Conservation (phyloP, 2,113 vertebrate genomes). For the Gavialis gangeticus region DNA sequence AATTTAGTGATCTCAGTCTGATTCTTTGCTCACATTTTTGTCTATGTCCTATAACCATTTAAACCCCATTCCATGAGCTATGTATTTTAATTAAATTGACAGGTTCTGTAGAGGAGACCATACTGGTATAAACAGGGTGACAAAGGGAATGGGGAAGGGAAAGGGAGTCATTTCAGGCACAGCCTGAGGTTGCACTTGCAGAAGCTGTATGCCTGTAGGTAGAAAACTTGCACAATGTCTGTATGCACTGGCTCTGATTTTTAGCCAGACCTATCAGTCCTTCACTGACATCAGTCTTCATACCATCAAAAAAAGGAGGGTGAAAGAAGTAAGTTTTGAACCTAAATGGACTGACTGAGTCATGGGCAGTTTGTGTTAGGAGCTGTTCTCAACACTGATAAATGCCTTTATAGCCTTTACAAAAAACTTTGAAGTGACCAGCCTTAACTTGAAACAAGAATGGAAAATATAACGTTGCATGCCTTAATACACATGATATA, state of each 20-base stretch:
- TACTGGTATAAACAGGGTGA: not conserved
- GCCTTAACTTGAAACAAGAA: conserved; percentile 9
- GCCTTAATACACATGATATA: not conserved
- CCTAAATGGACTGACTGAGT: not conserved
- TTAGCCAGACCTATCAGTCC: not conserved
- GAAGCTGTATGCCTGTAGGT: accelerated
- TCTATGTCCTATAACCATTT: not conserved
- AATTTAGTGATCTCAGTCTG: not conserved
- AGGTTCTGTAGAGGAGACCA: too few relatives aligned
- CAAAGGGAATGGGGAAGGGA: too few relatives aligned
- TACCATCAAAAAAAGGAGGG: not conserved
- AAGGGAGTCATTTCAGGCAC: not conserved
- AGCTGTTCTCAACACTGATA: not conserved
- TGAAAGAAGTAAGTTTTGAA: not conserved
- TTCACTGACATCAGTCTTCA: not conserved
- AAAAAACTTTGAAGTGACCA: not conserved
- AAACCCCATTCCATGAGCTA: not conserved
- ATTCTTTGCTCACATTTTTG: not conserved
- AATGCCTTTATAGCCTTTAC: not conserved
- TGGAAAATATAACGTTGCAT: conserved; percentile 33
- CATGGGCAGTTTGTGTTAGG: not conserved
- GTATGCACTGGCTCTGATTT: not conserved
- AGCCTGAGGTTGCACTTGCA: not conserved
- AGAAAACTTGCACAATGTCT: not conserved
- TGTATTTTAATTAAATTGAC: not conserved